Evolutionary conservation across 2,113 vertebrate species (phyloP).

Genomic region (Xyrauchen texanus): DNA sequence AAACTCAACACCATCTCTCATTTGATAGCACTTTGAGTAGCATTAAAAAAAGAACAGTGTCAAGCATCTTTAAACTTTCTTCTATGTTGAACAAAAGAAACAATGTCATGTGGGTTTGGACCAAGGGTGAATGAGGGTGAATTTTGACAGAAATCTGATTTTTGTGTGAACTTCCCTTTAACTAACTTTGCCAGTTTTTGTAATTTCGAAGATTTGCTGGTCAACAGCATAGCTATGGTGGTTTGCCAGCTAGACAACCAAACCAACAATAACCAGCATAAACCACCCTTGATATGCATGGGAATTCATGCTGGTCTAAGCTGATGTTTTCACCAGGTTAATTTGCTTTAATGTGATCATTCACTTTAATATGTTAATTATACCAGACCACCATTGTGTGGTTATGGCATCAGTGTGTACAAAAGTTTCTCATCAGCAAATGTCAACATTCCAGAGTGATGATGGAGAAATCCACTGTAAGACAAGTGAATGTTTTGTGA

Average conservation of each 20-base stretch:
- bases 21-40: neutral
- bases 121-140: too few species aligned
- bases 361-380: neutral
- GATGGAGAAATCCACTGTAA: neutral
- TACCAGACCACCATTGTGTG: neutral
- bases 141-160: too few species aligned
- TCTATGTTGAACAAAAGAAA: too few species aligned
- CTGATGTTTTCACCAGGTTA: neutral
- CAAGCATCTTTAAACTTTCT: too few species aligned
- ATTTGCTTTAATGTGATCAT: neutral
- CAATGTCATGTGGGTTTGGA: too few species aligned
- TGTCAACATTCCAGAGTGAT: neutral
- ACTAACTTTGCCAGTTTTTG: too few species aligned
- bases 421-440: constrained; percentile 3
- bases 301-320: too few species aligned
- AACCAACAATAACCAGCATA: neutral
- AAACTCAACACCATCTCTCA: neutral
- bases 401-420: neutral
- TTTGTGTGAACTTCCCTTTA: too few species aligned
- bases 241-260: too few species aligned
- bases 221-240: too few species aligned
- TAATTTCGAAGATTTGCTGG: too few species aligned
- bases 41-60: neutral
- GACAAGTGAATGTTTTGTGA: constrained; percentile 4
- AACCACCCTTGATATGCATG: neutral